phyloP scores from a whole-genome alignment of 2,888 invertebrate species.

The Dryobota labecula region DNA sequence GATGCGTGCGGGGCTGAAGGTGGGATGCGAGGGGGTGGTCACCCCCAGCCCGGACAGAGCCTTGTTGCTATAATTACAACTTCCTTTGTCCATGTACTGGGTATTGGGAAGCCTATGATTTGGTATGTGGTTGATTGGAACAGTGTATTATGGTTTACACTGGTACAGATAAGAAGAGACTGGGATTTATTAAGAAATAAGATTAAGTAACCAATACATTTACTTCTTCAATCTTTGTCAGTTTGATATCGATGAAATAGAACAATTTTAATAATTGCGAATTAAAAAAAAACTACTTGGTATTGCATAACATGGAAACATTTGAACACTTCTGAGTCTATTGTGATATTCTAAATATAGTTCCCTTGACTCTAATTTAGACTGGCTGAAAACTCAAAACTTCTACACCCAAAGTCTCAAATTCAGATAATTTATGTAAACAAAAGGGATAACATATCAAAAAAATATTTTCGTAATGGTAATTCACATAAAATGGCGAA shows the following conservation, averaged over 20 bases:
- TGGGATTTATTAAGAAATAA: background rate
- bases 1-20: slow-evolving; percentile 76
- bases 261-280: background rate
- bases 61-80: slow-evolving; percentile 78
- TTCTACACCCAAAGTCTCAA: too few relatives aligned
- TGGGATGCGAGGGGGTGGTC: slow-evolving; percentile 42
- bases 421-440: too few relatives aligned
- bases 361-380: too few relatives aligned
- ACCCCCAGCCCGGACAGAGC: slow-evolving; percentile 61
- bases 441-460: too few relatives aligned
- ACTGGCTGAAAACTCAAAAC: background rate
- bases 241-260: background rate
- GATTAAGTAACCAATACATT: background rate
- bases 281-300: background rate
- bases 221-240: background rate
- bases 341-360: background rate
- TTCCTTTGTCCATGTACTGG: slow-evolving; percentile 39
- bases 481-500: too few relatives aligned
- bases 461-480: too few relatives aligned
- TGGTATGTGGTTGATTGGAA: slow-evolving; percentile 29
- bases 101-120: slow-evolving; percentile 36
- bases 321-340: background rate
- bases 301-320: background rate
- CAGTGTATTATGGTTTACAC: background rate
- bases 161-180: background rate